Evolutionary conservation across 2,888 invertebrate species (phyloP), one percentile per base, ranked within the genome.

Genomic region (Sarcophaga caerulescens): DNA sequence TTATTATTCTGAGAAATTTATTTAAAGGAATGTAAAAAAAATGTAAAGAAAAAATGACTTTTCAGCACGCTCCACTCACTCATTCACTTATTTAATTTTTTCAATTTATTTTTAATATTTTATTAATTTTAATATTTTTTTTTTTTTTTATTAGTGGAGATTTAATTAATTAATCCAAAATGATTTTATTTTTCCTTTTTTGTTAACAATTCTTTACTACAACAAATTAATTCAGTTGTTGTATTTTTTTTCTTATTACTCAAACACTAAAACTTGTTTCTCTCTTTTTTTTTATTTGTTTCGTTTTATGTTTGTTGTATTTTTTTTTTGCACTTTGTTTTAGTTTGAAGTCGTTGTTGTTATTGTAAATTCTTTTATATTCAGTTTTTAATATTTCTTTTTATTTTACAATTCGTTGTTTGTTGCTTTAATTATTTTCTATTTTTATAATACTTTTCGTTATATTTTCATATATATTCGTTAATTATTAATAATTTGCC

Each of bases 321-420:
- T 71, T 84, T 77, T 71, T 84, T 84, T 83, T 81, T 87, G 79
- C 81, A 87, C 44, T 82, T 74, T 68, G 62, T 68, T 82, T 84
- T 82, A 69, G 25, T 21, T 35, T 35, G 70, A 80, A 60, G 60
- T 81, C 75, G 81, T 81, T 76, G 76, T 83, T 81, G 81, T 82
- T 35, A 35, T 35, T 69, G 83, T 84, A 83, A 84, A 84, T 86
- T 86, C 77, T 84, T 81, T 82, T 66, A 71, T 44, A 17, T 60
- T 70, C 8, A 62, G 21, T 10, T 59, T 71, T 73, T 8, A n/a
- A 62, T 74, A 52, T 45, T 47, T 77, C 21, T 63, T 75, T 10
- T 8, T 66, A 44, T 75, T 10, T 8, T 76, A 57, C n/a, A 60
- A 80, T 65, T 84, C 75, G 83, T 80, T 75, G 77, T 82, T 69